phyloP scores from a whole-genome alignment of 2,113 vertebrate species.

The Triplophysa dalaica region DNA sequence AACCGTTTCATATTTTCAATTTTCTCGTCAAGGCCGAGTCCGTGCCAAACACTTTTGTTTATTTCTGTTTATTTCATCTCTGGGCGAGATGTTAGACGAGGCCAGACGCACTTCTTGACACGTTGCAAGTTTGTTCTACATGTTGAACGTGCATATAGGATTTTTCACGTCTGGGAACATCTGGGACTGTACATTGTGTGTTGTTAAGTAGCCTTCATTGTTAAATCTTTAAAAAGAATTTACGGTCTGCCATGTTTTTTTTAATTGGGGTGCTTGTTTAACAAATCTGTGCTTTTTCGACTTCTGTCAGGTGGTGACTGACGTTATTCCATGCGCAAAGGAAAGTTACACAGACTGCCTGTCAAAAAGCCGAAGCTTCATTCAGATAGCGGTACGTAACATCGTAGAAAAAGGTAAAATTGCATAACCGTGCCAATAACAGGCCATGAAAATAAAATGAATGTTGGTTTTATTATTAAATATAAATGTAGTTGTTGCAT shows the following conservation, averaged over 20 bases:
- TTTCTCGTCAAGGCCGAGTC: conserved; percentile 45
- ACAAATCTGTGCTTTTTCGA: conserved; percentile 22
- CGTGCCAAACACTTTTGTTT: conserved; percentile 60
- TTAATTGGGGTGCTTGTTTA: neutral
- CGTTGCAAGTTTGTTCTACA: too few species aligned
- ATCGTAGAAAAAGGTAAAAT: neutral
- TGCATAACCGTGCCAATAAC: too few species aligned
- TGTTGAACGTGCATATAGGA: neutral
- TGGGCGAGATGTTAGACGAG: conserved; percentile 49
- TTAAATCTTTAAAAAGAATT: neutral
- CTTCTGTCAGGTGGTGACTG: conserved; percentile 65
- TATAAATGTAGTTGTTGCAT: too few species aligned
- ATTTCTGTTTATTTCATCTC: conserved; percentile 61
- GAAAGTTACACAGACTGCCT: conserved; percentile 56
- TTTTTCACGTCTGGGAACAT: conserved; percentile 11
- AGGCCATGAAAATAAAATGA: too few species aligned
- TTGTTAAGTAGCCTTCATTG: neutral
- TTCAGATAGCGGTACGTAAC: conserved; percentile 72
- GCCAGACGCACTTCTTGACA: neutral
- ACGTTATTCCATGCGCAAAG: conserved; percentile 61
- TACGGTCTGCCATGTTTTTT: neutral
- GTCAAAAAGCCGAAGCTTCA: conserved; percentile 68
- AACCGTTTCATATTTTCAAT: conserved; percentile 61
- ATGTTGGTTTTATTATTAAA: too few species aligned
- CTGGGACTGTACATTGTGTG: neutral